phyloP scores from a whole-genome alignment of 2,797 vertebrate species.

The Peromyscus aztecus region DNA sequence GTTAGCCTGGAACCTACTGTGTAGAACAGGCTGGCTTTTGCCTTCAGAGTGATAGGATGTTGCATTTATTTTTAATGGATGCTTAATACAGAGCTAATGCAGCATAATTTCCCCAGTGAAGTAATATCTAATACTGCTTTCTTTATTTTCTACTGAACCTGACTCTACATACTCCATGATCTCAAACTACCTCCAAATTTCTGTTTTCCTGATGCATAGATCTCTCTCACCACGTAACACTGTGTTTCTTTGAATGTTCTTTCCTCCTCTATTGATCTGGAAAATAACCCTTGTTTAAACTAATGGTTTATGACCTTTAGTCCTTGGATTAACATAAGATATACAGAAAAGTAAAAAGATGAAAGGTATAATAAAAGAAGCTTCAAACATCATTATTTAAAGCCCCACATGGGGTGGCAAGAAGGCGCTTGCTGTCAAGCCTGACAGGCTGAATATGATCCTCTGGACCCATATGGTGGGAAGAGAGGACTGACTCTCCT shows the following conservation, averaged over 20 bases:
- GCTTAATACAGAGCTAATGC: slow-evolving; percentile 37
- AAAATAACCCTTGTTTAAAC: slow-evolving; percentile 54
- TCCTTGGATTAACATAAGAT: not conserved
- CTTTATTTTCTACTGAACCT: slow-evolving; percentile 33
- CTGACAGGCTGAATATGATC: not conserved
- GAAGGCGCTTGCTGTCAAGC: not conserved
- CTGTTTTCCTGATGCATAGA: slow-evolving; percentile 14
- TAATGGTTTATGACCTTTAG: slow-evolving; percentile 13
- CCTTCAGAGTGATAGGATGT: not conserved
- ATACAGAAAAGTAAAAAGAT: not conserved
- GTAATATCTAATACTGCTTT: slow-evolving; percentile 23
- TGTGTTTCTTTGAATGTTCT: slow-evolving; percentile 27
- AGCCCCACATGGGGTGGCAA: not conserved
- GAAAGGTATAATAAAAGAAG: not conserved
- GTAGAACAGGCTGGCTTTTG: not conserved
- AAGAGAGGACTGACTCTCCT: not conserved
- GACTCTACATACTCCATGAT: slow-evolving; percentile 28
- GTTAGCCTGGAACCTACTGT: not conserved
- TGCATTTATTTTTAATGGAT: slow-evolving; percentile 37
- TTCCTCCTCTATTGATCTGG: not conserved
- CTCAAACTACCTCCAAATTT: slow-evolving; percentile 19
- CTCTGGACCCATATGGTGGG: not conserved
- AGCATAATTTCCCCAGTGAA: slow-evolving; percentile 29
- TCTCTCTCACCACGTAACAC: not conserved
- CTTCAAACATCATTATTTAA: not conserved